A percentile compares a stretch with the other conserved stretches of the same genome.
phyloP scores from a whole-genome alignment of 2,888 invertebrate species.

The Tribolium freemani region DNA sequence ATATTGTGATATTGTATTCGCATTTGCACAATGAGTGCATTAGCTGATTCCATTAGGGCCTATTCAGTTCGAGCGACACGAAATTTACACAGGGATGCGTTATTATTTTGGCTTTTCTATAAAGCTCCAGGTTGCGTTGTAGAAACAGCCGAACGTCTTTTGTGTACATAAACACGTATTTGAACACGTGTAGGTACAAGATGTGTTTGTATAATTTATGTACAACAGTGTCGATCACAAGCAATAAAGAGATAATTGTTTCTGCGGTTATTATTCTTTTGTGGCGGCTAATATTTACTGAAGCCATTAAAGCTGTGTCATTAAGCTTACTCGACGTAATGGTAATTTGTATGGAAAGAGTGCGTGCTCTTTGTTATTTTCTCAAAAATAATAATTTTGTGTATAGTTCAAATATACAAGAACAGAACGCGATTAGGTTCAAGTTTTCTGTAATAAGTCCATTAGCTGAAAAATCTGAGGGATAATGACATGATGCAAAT shows the following conservation, averaged over 20 bases:
- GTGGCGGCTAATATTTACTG: conserved; percentile 7
- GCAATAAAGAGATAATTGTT: conserved; percentile 24
- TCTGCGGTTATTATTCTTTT: not conserved
- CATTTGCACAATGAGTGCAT: conserved; percentile 53
- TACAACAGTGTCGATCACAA: not conserved
- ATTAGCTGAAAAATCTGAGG: not conserved
- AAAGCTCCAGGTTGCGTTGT: conserved; percentile 5
- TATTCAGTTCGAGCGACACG: conserved; percentile 31
- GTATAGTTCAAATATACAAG: not conserved
- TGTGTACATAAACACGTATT: conserved; percentile 18
- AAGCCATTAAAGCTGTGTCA: conserved; percentile 16
- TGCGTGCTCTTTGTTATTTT: conserved; percentile 16
- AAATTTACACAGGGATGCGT: conserved; percentile 31
- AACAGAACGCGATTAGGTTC: not conserved
- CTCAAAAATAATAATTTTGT: conserved; percentile 14
- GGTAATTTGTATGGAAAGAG: conserved; percentile 22
- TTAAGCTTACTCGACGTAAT: conserved; percentile 6
- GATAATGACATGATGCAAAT: not conserved
- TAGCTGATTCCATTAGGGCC: conserved; percentile 54
- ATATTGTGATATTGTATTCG: conserved; percentile 49
- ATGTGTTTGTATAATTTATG: conserved; percentile 17
- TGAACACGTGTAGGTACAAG: conserved; percentile 26
- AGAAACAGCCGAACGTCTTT: conserved; percentile 4
- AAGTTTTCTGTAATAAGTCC: not conserved
- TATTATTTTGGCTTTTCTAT: conserved; percentile 33